Evolutionary conservation across 2,797 vertebrate genomes (phyloP).

Genomic region (Falco rusticolus): DNA sequence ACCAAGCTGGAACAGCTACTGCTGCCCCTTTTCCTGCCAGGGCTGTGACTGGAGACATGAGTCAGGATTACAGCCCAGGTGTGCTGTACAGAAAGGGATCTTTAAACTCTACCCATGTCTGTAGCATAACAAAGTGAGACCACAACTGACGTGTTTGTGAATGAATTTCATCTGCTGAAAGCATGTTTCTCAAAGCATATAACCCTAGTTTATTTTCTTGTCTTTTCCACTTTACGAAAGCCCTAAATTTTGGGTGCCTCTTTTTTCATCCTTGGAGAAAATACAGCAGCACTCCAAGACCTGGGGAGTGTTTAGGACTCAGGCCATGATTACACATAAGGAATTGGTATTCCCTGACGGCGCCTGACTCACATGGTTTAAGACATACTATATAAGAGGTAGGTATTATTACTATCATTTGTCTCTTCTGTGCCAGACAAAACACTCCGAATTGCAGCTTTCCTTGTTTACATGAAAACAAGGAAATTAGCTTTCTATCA

Average conservation of each 20-base stretch:
- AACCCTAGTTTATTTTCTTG: background rate
- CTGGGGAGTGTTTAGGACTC: background rate
- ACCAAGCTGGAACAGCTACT: rapidly evolving
- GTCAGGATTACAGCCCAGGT: background rate
- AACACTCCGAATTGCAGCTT: slow-evolving; percentile 11
- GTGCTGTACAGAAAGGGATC: background rate
- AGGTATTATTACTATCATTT: slow-evolving; percentile 4
- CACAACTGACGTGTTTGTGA: background rate
- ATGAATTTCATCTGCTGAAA: background rate
- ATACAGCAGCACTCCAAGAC: background rate
- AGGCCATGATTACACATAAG: background rate
- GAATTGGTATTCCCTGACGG: background rate
- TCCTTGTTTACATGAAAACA: slow-evolving; percentile 36
- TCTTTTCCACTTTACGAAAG: background rate
- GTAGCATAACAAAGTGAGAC: background rate
- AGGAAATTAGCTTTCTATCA: slow-evolving; percentile 32
- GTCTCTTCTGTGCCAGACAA: background rate
- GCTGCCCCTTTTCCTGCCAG: background rate
- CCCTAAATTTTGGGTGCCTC: background rate
- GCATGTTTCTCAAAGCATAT: background rate
- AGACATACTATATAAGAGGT: background rate
- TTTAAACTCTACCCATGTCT: background rate
- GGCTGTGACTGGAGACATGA: rapidly evolving
- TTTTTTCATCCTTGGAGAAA: background rate
- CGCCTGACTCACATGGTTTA: background rate